Evolutionary conservation across 1,140 invertebrate genomes (phyloP).

Genomic region (Drosophila kikkawai): DNA sequence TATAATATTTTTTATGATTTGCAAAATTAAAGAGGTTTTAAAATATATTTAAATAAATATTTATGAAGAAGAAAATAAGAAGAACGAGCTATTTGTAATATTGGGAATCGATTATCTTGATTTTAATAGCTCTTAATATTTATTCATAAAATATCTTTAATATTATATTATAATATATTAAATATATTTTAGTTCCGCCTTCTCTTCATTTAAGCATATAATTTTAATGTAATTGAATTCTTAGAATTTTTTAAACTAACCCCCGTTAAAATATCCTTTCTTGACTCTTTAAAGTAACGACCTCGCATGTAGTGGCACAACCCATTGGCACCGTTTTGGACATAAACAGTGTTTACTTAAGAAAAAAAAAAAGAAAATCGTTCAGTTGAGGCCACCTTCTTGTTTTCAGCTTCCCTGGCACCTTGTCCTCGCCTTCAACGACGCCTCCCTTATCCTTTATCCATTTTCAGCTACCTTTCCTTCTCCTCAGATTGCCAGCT

Average conservation of each 20-base stretch:
- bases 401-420: conserved; percentile 34
- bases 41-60: neutral
- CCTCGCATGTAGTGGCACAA: conserved; percentile 28
- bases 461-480: conserved; percentile 9
- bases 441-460: conserved; percentile 9
- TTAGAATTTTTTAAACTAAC: too few species aligned
- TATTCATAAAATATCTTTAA: neutral
- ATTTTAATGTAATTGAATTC: neutral
- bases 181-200: too few species aligned
- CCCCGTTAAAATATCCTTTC: neutral
- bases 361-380: conserved; percentile 29
- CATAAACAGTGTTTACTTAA: conserved; percentile 72
- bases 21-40: neutral
- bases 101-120: too few species aligned
- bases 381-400: conserved; percentile 45
- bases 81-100: neutral
- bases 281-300: conserved; percentile 20
- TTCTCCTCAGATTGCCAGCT: neutral
- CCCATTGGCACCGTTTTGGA: conserved; percentile 61
- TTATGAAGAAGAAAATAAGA: neutral
- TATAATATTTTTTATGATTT: neutral
- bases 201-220: neutral
- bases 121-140: neutral
- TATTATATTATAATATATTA: neutral
- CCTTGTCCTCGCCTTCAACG: conserved; percentile 14